These are phyloP conservation scores for Oreocharis arfaki DNA, from an alignment of 2,113 vertebrate genomes.

Conservation along the genomic window DNA sequence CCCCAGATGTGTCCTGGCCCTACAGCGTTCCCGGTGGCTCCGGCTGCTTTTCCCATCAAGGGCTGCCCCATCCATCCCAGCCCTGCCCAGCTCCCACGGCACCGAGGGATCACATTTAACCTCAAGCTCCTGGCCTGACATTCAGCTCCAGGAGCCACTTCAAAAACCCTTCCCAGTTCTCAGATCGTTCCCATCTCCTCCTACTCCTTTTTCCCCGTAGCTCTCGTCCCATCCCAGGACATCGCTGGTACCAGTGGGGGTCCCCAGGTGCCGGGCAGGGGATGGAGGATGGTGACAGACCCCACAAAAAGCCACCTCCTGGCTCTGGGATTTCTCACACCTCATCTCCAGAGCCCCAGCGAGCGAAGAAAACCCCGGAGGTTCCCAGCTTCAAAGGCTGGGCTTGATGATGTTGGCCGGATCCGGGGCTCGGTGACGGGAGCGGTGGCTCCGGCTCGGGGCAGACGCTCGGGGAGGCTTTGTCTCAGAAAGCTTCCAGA, in stretches of 20 bases:
- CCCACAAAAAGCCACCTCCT: neutral
- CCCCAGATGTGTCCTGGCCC: neutral
- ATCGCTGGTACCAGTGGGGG: fast-evolving
- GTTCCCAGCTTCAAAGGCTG: neutral
- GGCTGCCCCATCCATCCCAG: neutral
- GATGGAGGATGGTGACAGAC: fast-evolving
- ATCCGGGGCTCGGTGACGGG: fast-evolving
- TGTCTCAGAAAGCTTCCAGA: neutral
- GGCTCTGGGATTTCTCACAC: neutral
- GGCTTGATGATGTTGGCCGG: neutral
- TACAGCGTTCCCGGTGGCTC: neutral
- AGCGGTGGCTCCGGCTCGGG: neutral
- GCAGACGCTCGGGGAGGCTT: neutral
- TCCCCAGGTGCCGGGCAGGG: fast-evolving
- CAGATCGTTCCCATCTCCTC: neutral
- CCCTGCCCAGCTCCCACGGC: neutral
- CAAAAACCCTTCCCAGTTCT: neutral
- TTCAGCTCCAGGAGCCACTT: neutral
- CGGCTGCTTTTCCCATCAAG: neutral
- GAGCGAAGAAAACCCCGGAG: neutral
- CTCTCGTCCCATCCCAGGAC: neutral
- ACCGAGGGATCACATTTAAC: neutral
- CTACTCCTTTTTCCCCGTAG: fast-evolving
- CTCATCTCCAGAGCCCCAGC: neutral
- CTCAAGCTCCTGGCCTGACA: neutral